These are phyloP conservation scores for Pseudorectes ferrugineus DNA, from an alignment of 2,113 vertebrate species.

Conservation along the genomic window DNA sequence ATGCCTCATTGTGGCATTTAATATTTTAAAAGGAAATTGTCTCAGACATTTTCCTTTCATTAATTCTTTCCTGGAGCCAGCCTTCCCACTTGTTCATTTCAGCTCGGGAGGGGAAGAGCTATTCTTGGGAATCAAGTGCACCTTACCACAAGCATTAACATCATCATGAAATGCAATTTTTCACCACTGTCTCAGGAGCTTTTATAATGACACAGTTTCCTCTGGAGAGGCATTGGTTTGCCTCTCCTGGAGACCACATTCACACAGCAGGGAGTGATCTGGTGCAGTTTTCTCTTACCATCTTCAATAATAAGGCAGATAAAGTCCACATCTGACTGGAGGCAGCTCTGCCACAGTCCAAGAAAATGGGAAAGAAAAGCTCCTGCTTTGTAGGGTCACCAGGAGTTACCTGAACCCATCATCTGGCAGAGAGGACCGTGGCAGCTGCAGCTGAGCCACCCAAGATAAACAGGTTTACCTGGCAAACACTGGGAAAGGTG, in stretches of 20 bases:
- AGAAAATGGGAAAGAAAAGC: background rate
- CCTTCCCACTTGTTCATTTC: background rate
- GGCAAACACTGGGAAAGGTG: background rate
- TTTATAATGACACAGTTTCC: background rate
- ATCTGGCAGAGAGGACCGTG: background rate
- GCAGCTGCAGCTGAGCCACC: background rate
- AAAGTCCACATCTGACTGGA: background rate
- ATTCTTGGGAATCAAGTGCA: background rate
- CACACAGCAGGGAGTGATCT: background rate
- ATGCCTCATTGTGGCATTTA: background rate
- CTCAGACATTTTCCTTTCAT: conserved; percentile 33
- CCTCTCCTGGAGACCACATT: background rate
- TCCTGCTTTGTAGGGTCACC: background rate
- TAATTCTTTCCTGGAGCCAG: conserved; percentile 17
- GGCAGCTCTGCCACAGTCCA: background rate
- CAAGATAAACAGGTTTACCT: background rate
- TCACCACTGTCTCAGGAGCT: background rate
- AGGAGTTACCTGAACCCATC: background rate
- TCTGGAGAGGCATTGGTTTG: background rate
- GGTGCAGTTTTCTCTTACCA: background rate
- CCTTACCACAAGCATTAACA: background rate
- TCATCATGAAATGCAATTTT: background rate
- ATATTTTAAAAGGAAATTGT: conserved; percentile 14
- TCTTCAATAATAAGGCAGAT: background rate
- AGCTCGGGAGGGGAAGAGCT: background rate